Evolutionary conservation across 2,113 vertebrate species (phyloP).

Genomic region (Bubalus kerabau): DNA sequence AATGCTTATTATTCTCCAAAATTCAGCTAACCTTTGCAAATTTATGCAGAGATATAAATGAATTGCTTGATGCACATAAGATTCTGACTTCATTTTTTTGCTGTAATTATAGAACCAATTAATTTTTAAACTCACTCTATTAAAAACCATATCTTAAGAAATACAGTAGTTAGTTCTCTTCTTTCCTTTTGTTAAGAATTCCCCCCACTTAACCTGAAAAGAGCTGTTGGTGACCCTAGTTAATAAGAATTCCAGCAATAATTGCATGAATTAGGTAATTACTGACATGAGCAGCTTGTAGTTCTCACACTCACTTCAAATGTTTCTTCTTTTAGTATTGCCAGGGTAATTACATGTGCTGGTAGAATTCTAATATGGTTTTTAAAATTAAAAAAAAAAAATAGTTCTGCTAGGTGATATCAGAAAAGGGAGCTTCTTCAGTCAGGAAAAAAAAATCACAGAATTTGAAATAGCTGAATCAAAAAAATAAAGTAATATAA

Average conservation of each 20-base stretch:
- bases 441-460: not conserved
- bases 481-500: not conserved
- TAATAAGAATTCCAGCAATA: not conserved
- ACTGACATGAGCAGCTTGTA: not conserved
- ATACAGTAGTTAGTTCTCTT: not conserved
- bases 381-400: not conserved
- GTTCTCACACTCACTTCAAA: not conserved
- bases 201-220: not conserved
- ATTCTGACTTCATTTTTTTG: constrained; percentile 8
- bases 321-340: not conserved
- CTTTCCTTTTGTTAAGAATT: not conserved
- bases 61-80: not conserved
- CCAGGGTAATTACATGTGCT: not conserved
- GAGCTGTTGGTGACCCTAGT: not conserved
- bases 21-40: not conserved
- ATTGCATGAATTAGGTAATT: not conserved
- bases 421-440: not conserved
- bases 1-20: not conserved
- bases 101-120: constrained; percentile 39
- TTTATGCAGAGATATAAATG: not conserved
- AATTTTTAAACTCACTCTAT: not conserved
- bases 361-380: not conserved
- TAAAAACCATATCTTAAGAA: not conserved
- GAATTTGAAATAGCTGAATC: not conserved
- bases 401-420: not conserved